Conservation (phyloP, 2,797 vertebrate species). For the Semaprochilodus insignis region DNA sequence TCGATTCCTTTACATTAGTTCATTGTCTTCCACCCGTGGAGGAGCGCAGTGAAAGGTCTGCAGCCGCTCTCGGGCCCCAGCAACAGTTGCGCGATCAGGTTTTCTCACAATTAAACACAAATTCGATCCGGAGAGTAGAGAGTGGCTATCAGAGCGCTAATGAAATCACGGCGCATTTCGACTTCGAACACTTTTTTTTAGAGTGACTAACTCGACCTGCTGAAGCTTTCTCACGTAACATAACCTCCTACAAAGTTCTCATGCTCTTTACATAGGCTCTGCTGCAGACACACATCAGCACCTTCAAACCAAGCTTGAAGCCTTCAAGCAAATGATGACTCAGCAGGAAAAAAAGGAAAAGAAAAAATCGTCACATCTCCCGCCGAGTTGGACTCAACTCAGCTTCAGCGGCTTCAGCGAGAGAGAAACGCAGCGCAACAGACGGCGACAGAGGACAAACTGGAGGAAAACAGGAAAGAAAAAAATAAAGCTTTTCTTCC, state of each 20-base stretch:
- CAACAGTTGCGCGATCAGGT: neutral
- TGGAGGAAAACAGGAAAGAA: constrained; percentile 3
- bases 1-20: constrained; percentile 41
- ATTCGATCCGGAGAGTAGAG: neutral
- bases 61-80: neutral
- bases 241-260: neutral
- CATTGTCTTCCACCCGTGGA: neutral
- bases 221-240: constrained; percentile 12
- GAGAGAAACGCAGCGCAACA: neutral
- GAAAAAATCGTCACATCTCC: constrained; percentile 29
- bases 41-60: neutral
- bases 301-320: constrained; percentile 50
- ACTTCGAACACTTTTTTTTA: constrained; percentile 1
- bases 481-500: neutral
- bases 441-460: constrained; percentile 20
- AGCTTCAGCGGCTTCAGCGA: neutral
- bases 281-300: constrained; percentile 31
- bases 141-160: constrained; percentile 12
- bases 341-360: constrained; percentile 42
- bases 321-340: constrained; percentile 52
- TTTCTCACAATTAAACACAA: constrained; percentile 18
- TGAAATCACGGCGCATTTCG: constrained; percentile 26
- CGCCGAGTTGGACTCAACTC: constrained; percentile 31
- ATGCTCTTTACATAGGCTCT: neutral
- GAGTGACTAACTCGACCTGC: neutral